Base-by-base conservation (phyloP, 2,888 invertebrate species). In the Sceliomorpha sp. region DNA sequence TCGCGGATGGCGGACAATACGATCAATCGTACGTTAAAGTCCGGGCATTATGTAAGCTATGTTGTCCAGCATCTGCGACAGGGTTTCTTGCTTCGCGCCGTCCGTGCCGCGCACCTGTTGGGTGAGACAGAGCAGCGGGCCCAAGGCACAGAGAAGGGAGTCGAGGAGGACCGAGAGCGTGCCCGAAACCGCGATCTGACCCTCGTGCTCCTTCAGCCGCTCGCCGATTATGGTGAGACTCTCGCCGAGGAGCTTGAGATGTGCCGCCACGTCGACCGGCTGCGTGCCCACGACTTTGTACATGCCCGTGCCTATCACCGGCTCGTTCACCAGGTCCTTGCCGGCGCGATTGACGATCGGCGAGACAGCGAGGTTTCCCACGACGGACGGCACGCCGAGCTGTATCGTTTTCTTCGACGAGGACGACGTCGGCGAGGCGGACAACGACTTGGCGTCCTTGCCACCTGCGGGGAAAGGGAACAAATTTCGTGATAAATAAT, bases 161-260 rank as follows among this genome's bases (percentile, higher is more conserved):
- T 98, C 98, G 70, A 98, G 89, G 8, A 98, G 90, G 8, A 98
- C 97, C 0, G 98, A 98, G 59, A 98, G 91, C 63, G 97, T 97
- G 0, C 98, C 98, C 0, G 97, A 98, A 9, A 98, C 97, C 0
- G 98, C 97, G 69, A 98, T 97, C 88, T 97, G 96, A 7, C 98
- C 98, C 93, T 97, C 96, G 80, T 97, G 97, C 81, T 98, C 97
- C 86, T 96, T 97, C 2, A 98, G 91, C 29, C 98, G 89, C 87
- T 96, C 96, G 0, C 98, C 98, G 75, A 98, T 97, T 82, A 97
- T 96, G 39, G 95, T 95, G 10, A 98, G 91, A 81, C 97, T 98
- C 88, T 98, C 98, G 0, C 98, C 98, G 8, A 98, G 90, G 56
- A 98, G 90, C 48, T 97, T 95, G 6, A 98, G 90, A 87, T 98